These are phyloP conservation scores for Trissolcus japonicus DNA, from an alignment of 2,888 invertebrate species.

Conservation along the genomic window DNA sequence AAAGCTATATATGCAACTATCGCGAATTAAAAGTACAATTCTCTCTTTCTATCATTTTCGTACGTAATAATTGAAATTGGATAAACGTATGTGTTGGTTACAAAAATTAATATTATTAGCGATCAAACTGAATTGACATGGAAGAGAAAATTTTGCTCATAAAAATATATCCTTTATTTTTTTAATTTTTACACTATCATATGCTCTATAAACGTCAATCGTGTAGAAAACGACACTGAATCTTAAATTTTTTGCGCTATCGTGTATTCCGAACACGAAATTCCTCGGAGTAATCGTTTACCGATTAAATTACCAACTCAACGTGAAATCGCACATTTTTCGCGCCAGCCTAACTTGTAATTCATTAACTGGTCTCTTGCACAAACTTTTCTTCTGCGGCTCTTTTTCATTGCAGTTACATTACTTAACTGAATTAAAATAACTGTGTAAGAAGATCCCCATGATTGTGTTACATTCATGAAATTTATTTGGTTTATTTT, in stretches of 20 bases:
- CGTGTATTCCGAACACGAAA: constrained; percentile 25
- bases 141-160: too few relatives aligned
- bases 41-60: too few relatives aligned
- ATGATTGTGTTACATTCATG: neutral
- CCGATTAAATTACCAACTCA: constrained; percentile 40
- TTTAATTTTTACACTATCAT: neutral
- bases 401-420: neutral
- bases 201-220: constrained; percentile 15
- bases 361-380: constrained; percentile 17
- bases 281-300: constrained; percentile 36
- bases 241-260: constrained; percentile 23
- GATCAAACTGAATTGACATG: neutral
- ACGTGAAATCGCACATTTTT: constrained; percentile 28
- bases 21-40: too few relatives aligned
- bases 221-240: constrained; percentile 23
- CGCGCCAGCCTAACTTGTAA: constrained; percentile 12
- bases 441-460: constrained; percentile 9
- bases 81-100: too few relatives aligned
- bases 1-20: too few relatives aligned
- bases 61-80: too few relatives aligned
- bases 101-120: neutral
- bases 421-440: constrained; percentile 18
- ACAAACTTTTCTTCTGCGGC: constrained; percentile 17
- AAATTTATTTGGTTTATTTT: too few relatives aligned
- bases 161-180: neutral